phyloP scores from a whole-genome alignment of 2,888 invertebrate species.

The Ligdia adustata region DNA sequence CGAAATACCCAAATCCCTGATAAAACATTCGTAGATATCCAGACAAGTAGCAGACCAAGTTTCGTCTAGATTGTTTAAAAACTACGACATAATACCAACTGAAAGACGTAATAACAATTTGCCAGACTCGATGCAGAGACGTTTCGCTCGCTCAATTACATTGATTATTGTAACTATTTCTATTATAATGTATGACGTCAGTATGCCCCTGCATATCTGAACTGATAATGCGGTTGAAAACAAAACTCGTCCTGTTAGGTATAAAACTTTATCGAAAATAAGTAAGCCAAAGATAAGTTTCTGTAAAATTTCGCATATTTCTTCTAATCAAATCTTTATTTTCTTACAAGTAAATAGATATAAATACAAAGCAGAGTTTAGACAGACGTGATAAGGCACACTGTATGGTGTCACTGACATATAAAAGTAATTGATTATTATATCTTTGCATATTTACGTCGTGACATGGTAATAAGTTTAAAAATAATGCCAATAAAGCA shows the following conservation, averaged over 20 bases:
- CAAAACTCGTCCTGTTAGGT: neutral
- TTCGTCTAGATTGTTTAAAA: too few relatives aligned
- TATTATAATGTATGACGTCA: neutral
- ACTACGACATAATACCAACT: too few relatives aligned
- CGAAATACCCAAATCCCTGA: too few relatives aligned
- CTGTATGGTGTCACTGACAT: neutral
- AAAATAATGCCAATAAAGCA: neutral
- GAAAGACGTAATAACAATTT: too few relatives aligned
- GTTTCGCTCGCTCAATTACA: too few relatives aligned
- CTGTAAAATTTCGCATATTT: too few relatives aligned
- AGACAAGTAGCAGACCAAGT: too few relatives aligned
- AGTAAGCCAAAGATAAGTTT: neutral
- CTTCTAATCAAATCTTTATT: too few relatives aligned
- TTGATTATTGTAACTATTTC: too few relatives aligned
- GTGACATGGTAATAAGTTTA: neutral
- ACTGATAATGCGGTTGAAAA: neutral
- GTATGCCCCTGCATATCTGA: neutral
- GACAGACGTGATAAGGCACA: conserved; percentile 2
- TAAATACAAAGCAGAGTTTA: neutral
- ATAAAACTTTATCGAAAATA: neutral
- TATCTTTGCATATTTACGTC: neutral
- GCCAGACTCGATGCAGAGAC: too few relatives aligned
- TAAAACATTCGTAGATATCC: too few relatives aligned
- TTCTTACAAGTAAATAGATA: too few relatives aligned
- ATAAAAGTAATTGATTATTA: neutral